phyloP scores from a whole-genome alignment of 2,797 vertebrate species.

The Luscinia megarhynchos region DNA sequence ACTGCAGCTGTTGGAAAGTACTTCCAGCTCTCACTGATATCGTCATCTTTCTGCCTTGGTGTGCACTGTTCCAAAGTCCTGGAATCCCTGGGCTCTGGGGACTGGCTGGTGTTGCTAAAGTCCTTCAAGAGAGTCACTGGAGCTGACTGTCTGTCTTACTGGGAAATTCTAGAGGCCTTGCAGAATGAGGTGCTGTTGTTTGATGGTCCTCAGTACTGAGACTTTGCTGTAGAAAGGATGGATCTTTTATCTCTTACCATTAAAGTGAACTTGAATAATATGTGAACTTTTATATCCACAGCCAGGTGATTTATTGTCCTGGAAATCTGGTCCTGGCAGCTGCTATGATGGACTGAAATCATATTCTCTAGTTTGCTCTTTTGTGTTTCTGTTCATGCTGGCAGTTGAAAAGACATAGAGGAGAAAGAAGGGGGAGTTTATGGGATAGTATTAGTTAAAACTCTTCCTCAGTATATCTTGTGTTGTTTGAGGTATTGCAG shows the following conservation, averaged over 20 bases:
- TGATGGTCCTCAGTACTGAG: neutral
- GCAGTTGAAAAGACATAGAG: neutral
- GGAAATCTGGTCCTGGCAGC: neutral
- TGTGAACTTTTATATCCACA: neutral
- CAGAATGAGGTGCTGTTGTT: neutral
- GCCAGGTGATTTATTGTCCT: neutral
- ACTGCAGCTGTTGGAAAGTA: neutral
- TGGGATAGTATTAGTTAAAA: neutral
- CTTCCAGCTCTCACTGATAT: neutral
- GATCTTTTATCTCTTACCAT: neutral
- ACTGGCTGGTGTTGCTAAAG: neutral
- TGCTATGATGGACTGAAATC: neutral
- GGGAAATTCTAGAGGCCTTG: neutral
- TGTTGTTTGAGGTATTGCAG: neutral
- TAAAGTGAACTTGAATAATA: neutral
- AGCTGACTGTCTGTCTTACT: neutral
- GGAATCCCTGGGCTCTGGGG: neutral
- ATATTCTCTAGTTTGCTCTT: neutral
- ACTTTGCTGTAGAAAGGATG: neutral
- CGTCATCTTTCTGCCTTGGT: neutral
- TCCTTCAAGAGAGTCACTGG: neutral
- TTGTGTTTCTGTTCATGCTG: neutral
- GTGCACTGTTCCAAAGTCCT: neutral
- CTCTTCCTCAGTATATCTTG: neutral
- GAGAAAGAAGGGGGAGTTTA: neutral